Conservation (phyloP, 1,140 invertebrate species). For the Dendrolimus punctatus region DNA sequence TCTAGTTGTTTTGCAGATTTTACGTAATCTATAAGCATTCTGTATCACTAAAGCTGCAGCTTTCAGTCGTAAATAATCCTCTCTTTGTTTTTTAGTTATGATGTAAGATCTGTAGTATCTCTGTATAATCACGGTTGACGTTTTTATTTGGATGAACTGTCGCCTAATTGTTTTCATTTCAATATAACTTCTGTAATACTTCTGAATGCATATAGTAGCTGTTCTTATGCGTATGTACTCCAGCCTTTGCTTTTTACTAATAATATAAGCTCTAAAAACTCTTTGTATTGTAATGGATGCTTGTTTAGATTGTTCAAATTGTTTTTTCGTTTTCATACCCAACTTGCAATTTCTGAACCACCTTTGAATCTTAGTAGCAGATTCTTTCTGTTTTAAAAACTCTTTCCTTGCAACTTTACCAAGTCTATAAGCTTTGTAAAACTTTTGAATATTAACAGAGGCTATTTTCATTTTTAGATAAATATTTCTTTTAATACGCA, state of each 20-base stretch:
- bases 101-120: slow-evolving; percentile 61
- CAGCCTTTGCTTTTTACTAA: slow-evolving; percentile 29
- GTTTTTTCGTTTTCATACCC: slow-evolving; percentile 28
- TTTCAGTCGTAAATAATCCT: slow-evolving; percentile 52
- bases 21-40: slow-evolving; percentile 48
- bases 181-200: slow-evolving; percentile 52
- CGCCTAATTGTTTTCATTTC: slow-evolving; percentile 41
- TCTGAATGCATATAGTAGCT: slow-evolving; percentile 54
- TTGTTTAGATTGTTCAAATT: slow-evolving; percentile 31
- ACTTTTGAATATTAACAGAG: slow-evolving; percentile 27
- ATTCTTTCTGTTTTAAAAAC: slow-evolving; percentile 37
- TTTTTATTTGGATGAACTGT: slow-evolving; percentile 37
- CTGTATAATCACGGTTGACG: slow-evolving; percentile 55
- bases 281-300: slow-evolving; percentile 47
- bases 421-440: slow-evolving; percentile 42
- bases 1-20: slow-evolving; percentile 24
- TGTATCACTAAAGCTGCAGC: slow-evolving; percentile 43
- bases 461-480: slow-evolving; percentile 27
- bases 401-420: slow-evolving; percentile 33
- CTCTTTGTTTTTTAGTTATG: slow-evolving; percentile 35
- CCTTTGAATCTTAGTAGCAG: slow-evolving; percentile 55
- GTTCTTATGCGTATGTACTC: slow-evolving; percentile 39
- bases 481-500: slow-evolving; percentile 41
- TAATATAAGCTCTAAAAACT: slow-evolving; percentile 37
- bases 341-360: slow-evolving; percentile 47